Evolutionary conservation across 2,797 vertebrate species (phyloP).

Genomic region (Potorous gilbertii): DNA sequence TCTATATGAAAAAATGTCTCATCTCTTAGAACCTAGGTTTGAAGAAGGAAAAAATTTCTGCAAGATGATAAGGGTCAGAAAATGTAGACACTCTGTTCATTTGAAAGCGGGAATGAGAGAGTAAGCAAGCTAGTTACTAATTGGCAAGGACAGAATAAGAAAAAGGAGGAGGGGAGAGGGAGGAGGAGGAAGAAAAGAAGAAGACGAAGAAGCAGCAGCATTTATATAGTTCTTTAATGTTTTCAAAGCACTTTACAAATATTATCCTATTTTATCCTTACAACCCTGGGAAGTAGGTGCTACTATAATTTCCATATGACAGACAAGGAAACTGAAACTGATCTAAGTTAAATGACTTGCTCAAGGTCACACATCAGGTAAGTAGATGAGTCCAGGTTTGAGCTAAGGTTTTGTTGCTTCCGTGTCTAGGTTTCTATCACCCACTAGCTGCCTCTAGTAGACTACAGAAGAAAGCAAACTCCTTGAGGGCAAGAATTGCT

Average conservation of each 20-base stretch:
- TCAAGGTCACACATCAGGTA: background rate
- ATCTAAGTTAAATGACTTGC: background rate
- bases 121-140: background rate
- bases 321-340: background rate
- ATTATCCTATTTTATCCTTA: background rate
- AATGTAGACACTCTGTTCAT: background rate
- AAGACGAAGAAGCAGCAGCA: background rate
- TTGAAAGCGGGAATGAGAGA: background rate
- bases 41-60: background rate
- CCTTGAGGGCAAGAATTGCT: background rate
- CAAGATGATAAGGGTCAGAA: background rate
- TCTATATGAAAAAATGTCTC: background rate
- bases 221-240: background rate
- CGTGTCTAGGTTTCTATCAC: background rate
- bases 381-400: background rate
- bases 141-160: background rate
- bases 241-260: background rate
- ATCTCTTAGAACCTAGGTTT: constrained; percentile 7
- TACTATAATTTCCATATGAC: background rate
- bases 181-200: too few species aligned
- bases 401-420: background rate
- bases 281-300: background rate
- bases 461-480: background rate
- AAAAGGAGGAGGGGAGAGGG: background rate
- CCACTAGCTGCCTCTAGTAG: background rate